These are phyloP conservation scores for Enteromius fasciolatus DNA, from an alignment of 2,797 vertebrate genomes.

Conservation along the genomic window DNA sequence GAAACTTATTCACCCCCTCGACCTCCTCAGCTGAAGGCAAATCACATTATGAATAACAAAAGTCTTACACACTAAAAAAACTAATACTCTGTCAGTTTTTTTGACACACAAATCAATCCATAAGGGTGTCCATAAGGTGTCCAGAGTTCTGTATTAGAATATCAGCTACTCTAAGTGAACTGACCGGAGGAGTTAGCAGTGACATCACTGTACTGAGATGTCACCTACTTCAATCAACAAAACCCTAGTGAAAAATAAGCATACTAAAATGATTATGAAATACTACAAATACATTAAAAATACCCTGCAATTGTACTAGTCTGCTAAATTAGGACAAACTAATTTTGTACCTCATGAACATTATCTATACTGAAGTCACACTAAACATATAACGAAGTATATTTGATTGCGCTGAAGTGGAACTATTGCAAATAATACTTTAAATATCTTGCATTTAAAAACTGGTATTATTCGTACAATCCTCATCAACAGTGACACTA, in stretches of 20 bases:
- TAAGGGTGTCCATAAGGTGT: not conserved
- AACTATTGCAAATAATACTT: not conserved
- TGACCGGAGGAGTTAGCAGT: slow-evolving; percentile 20
- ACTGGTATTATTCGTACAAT: not conserved
- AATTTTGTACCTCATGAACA: not conserved
- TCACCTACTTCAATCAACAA: slow-evolving; percentile 42
- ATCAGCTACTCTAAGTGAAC: not conserved
- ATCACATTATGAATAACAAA: not conserved
- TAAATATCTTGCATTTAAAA: not conserved
- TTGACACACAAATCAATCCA: not conserved
- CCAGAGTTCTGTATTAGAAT: not conserved
- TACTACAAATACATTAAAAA: no score
- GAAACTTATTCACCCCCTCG: slow-evolving; percentile 91
- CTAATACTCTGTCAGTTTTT: not conserved
- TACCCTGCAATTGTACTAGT: no score
- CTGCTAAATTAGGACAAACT: no score
- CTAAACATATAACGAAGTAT: not conserved
- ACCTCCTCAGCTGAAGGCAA: slow-evolving; percentile 86
- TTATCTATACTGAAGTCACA: not conserved
- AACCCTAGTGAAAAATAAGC: not conserved
- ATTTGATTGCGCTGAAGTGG: not conserved
- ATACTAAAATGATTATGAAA: not conserved
- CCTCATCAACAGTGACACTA: not conserved
- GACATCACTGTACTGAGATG: slow-evolving; percentile 38
- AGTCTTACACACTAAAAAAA: not conserved